Base-by-base conservation (phyloP, 2,888 invertebrate species). In the Drosophila ustulata region DNA sequence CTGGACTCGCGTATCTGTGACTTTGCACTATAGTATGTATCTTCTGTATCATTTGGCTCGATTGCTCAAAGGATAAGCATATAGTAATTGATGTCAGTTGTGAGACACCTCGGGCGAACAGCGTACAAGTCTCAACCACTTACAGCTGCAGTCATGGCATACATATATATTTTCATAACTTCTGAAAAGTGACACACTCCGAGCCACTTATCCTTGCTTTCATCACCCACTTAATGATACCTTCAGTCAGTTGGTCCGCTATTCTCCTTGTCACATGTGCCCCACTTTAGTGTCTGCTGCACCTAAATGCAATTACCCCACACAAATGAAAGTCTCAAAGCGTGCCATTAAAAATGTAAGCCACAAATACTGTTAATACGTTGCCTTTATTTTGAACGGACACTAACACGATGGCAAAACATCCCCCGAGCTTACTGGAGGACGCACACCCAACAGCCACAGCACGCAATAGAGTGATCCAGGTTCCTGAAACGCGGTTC, bases 221-320 rank as follows among this genome's bases (percentile, higher is more conserved):
- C 68, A 73, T 61, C 64, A 41, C 50, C 45, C 61, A 68, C 50
- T 68, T 72, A 65, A 49, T 56, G 47, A 71, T 59, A 61, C 47
- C 6, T 56, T n/a, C 39, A 55, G 26, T 26, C 52, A 28, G 28
- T 18, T 9, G 18, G 25, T 13, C 39, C 41, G 28, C 18, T 13
- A 18, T 23, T 18, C 50, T 23, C 26, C 78, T 64, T 47, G 37
- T 53, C 64, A 67, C 63, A 78, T 81, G 66, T 81, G 74, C 18
- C 26, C 80, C 76, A 82, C 34, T 73, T 79, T 13, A 45, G 11
- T n/a, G 28, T 23, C 26, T 53, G 25, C 28, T 66, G 64, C 78
- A 69, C 61, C 28, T 30, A 75, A 73, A 75, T 82, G 82, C 85
- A 88, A 87, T 82, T 86, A 82, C 71, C 80, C 74, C 77, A 71